Base-by-base conservation (phyloP, 2,113 vertebrate species). In the Okapia johnstoni region DNA sequence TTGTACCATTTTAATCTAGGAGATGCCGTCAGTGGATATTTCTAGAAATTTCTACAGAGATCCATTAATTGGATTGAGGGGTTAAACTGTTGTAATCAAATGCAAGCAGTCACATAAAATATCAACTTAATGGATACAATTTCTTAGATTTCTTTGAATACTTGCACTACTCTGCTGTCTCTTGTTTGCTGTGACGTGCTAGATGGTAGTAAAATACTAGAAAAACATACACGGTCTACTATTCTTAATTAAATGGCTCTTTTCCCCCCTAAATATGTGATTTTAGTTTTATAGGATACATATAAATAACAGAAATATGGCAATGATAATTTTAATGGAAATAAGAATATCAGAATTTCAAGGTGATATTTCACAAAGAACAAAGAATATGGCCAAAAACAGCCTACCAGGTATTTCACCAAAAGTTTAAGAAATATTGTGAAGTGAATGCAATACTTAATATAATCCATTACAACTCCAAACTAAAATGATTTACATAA, bases 1-100 rank as follows among this genome's bases (percentile, higher is more conserved):
- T 95, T 73, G 19, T 17, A 36, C 25, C 36, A 94, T 92, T 89
- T 96, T 94, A 85, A 96, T 83, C 77, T 90, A 94, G 40, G 50
- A 86, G 73, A 83, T 60, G 26, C n/a, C 40, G 83, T 70, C 8
- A 88, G 11, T 84, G 50, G 33, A 61, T 70, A 87, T 84, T 93
- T 94, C 40, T 55, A 94, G 50, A 73, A 97, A 97, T 79, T 77
- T 87, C 15, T 77, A 79, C 50, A 55, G 76, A 94, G 57, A 61
- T 90, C 25, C 61, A 94, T 54, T 10, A 96, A 81, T 43, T 76
- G 63, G 16, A 93, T 11, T 79, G 46, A 70, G 7, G 3, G 55
- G 19, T 54, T n/a, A 93, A 48, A 43, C 55, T 76, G 36, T 23
- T 61, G 73, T 83, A 84, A 93, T 46, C 19, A 81, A 61, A 84